phyloP scores from a whole-genome alignment of 2,888 invertebrate genomes.

The Leucophora obtusa region DNA sequence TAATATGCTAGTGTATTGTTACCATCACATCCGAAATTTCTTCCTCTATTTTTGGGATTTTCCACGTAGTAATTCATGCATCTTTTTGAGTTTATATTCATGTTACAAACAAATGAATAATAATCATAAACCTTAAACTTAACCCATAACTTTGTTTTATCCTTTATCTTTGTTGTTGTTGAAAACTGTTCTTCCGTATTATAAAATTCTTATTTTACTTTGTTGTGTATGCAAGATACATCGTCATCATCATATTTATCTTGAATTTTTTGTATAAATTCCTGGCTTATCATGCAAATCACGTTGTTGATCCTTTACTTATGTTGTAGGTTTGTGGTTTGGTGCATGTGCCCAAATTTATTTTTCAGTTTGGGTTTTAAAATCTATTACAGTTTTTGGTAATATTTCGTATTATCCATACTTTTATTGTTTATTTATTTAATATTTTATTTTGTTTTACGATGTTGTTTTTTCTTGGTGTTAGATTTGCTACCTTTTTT shows the following conservation, averaged over 20 bases:
- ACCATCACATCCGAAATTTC: constrained; percentile 6
- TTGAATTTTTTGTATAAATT: constrained; percentile 39
- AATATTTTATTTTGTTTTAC: constrained; percentile 1
- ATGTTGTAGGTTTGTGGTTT: too few species aligned
- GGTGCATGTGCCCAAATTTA: neutral
- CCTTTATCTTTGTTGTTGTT: neutral
- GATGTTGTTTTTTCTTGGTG: neutral
- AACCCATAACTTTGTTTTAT: neutral
- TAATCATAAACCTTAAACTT: constrained; percentile 17
- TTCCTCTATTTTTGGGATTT: constrained; percentile 10
- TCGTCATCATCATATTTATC: constrained; percentile 29
- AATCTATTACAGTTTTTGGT: constrained; percentile 52
- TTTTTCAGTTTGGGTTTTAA: neutral
- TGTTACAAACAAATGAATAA: neutral
- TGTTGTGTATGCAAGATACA: constrained; percentile 29
- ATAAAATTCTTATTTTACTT: neutral
- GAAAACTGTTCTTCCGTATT: neutral
- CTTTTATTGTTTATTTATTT: constrained; percentile 30
- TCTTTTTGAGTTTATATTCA: neutral
- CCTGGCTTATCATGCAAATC: constrained; percentile 56
- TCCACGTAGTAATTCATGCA: constrained; percentile 21
- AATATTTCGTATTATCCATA: constrained; percentile 47
- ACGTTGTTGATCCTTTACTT: constrained; percentile 52
- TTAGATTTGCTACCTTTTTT: constrained; percentile 10
- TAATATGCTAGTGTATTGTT: constrained; percentile 2